A percentile compares a stretch with the other conserved stretches of the same genome.
phyloP scores from a whole-genome alignment of 2,113 vertebrate genomes.

The Cyrtonyx montezumae region DNA sequence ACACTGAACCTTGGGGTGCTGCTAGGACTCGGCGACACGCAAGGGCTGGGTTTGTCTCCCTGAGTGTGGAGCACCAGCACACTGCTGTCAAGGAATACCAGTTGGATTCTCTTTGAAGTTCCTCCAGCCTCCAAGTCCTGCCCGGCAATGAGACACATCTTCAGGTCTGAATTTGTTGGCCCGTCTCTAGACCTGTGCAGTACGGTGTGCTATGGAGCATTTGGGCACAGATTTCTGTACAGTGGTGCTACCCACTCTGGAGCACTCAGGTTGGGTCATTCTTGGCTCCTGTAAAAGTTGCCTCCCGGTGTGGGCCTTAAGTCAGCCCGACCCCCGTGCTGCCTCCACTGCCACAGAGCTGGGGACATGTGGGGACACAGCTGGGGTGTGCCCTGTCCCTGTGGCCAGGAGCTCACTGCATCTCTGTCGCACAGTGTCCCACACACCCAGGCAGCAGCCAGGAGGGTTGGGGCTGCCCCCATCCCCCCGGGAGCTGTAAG shows the following conservation, averaged over 20 bases:
- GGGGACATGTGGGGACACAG: rapidly evolving
- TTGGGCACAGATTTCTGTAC: background rate
- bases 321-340: background rate
- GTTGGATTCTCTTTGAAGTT: conserved; percentile 18
- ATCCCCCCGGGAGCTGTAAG: background rate
- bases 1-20: background rate
- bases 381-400: background rate
- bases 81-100: rapidly evolving
- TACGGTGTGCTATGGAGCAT: background rate
- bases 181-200: conserved; percentile 52
- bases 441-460: background rate
- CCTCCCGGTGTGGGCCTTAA: background rate
- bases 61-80: background rate
- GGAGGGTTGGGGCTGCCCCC: background rate
- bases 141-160: conserved; percentile 37
- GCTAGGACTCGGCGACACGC: rapidly evolving
- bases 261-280: background rate
- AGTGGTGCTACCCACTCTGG: background rate
- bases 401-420: rapidly evolving
- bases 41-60: background rate
- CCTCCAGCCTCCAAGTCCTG: conserved; percentile 36
- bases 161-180: conserved; percentile 36
- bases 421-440: background rate
- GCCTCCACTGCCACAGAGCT: background rate
- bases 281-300: conserved; percentile 5